Base-by-base conservation (phyloP, 2,113 vertebrate genomes). In the Ceyx cyanopectus region DNA sequence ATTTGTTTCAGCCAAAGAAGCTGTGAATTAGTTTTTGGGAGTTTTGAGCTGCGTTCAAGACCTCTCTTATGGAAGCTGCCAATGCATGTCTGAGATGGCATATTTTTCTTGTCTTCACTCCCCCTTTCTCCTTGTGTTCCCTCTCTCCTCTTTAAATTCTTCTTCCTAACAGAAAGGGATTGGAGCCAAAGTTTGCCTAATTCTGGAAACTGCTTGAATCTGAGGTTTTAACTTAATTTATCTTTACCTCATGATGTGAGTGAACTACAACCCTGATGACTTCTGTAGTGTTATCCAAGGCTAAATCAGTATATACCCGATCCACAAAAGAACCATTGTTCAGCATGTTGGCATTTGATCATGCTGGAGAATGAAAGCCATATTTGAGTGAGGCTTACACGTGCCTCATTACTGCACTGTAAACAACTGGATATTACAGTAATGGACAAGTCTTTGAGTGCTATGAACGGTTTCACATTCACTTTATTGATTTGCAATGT, bases 391-490 rank as follows among this genome's bases (percentile, higher is more conserved):
- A 93, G 93, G 83, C 77, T 90, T 96, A 73, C 82, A 79, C 94
- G 93, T 87, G 89, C 92, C 96, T 96, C 95, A 96, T 94, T 96
- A 96, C 90, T 91, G 82, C 80, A 93, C 87, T 96, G 87, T 92
- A 96, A 94, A 94, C 85, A 97, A 93, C 90, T 80, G 91, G 87
- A 60, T 58, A 94, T 80, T 81, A 43, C 89, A 91, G 92, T 69
- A 92, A 92, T 81, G 90, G 94, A 87, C 93, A 96, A 80, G 94
- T 74, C 80, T 96, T 73, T 92, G 92, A 95, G 92, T 78, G 89
- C 93, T 90, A 61, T 0, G 56, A 92, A 62, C 9, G 2, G 86
- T 75, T 95, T 94, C 88, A 72, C 90, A 88, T 94, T 95, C 90
- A 7, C 92, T 73, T 72, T 95, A 96, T 94, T 96, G 96, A 94